Evolutionary conservation across 2,113 vertebrate genomes (phyloP), one percentile per base, ranked within the genome.

Genomic region (Oncorhynchus masou): DNA sequence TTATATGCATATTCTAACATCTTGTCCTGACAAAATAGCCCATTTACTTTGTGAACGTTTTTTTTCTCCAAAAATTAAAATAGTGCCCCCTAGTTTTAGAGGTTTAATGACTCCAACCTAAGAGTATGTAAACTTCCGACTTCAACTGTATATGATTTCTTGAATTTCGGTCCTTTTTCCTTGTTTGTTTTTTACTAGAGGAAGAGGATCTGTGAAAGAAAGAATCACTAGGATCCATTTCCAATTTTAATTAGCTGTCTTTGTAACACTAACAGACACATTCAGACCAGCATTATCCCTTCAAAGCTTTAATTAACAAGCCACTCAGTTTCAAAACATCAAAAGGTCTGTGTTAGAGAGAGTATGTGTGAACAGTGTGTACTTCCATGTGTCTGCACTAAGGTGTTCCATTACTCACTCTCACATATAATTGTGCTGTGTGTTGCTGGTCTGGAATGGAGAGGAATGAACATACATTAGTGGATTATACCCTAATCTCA

Each of bases 261-360:
- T 93, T 91, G 90, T 89, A 79, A 79, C 81, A 83, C 79, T 81
- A 88, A 90, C 86, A 90, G 89, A 86, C 88, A 90, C 84, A 87
- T 91, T 91, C 88, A 89, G 84, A 81, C 86, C 81, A 74, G 82
- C 87, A 82, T 91, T 90, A 92, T 92, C 88, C 90, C 90, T 90
- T 92, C 39, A 91, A 75, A 88, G 87, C 87, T 93, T 93, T 92
- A 93, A 93, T 92, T 92, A 93, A 90, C 88, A 87, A 85, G 85
- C 88, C 82, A 89, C 88, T 92, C 87, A 90, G 86, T 89, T 90
- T 91, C 83, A 80, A 74, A 83, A 86, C 89, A 90, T 93, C 88
- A 91, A 91, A 92, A 87, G 83, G 74, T 25, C 9, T 57, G 49
- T 20, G 77, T 19, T 19, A 27, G 27, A 27, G 27, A 27, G 27